A percentile compares a stretch with the other conserved stretches of the same genome.
These are phyloP conservation scores for Brachionus manjavacas DNA, from an alignment of 1,140 invertebrate species.

Conservation along the genomic window DNA sequence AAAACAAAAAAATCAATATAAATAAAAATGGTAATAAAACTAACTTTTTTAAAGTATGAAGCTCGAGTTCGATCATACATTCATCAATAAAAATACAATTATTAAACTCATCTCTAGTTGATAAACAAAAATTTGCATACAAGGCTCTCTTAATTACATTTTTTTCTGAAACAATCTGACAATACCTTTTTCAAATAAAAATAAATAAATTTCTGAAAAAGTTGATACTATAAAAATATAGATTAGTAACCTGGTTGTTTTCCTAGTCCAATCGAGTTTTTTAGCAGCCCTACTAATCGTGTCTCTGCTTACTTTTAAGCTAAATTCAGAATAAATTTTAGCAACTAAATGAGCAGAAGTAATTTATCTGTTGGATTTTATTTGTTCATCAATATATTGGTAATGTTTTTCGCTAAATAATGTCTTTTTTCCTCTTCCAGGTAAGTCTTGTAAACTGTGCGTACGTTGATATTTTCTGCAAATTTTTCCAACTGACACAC, in stretches of 20 bases:
- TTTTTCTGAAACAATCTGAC: not conserved
- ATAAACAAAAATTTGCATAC: not conserved
- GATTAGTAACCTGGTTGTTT: not conserved
- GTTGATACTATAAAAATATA: not conserved
- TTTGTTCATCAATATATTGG: not conserved
- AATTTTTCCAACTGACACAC: no score
- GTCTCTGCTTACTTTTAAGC: not conserved
- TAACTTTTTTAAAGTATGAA: not conserved
- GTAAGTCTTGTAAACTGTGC: no score
- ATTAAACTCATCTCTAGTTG: not conserved
- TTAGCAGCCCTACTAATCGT: not conserved
- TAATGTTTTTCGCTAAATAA: not conserved
- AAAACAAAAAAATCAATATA: not conserved
- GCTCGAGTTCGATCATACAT: not conserved
- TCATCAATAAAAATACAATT: slow-evolving; percentile 8
- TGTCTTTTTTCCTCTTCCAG: no score
- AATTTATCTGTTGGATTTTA: not conserved
- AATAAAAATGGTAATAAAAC: not conserved
- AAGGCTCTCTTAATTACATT: not conserved
- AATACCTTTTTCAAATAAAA: not conserved
- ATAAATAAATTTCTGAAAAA: not conserved
- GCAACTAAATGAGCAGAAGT: not conserved
- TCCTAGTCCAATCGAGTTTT: not conserved
- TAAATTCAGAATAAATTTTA: not conserved
- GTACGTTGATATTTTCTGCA: no score